Base-by-base conservation (phyloP, 2,888 invertebrate genomes). In the Epinotia brunnichana region DNA sequence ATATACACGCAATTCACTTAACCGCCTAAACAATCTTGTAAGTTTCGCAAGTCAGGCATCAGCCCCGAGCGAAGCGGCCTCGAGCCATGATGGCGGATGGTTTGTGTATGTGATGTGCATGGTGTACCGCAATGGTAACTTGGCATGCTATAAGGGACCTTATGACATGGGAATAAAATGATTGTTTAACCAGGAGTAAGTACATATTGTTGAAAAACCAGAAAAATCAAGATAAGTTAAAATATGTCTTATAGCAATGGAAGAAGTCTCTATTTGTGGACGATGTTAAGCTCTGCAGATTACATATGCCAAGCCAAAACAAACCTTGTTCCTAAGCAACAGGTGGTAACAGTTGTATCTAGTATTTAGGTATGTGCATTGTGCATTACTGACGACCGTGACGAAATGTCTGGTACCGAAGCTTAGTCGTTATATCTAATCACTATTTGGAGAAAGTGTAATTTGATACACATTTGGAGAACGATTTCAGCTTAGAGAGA, bases 401-500 rank as follows among this genome's bases (percentile, higher is more conserved):
- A 54, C 66, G 66, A 51, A 64, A 17, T 15, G 41, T 59, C n/a
- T 19, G 15, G 53, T 41, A 48, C 44, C 41, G 59, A 51, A 71
- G 59, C 66, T 60, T 41, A 29, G 66, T 57, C 66, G 60, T 71
- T 71, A 66, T 15, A 54, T 67, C 60, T 44, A 54, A 66, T 56
- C 54, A 66, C 44, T 48, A 57, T 57, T 44, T 39, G 53, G 60
- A 66, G 71, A 71, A 71, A 71, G 66, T 66, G 66, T 66, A 60
- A 71, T 71, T 66, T 71, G 71, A 67, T 71, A 66, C 71, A 66
- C 60, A 66, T 66, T 70, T 35, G 51, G 60, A 53, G 60, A 71
- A 60, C 66, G 60, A 54, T 66, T 56, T 48, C 19, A 63, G 59
- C 60, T 17, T 35, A 19, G 70, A 70, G 64, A 71, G 66, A 66